Base-by-base conservation (phyloP, 1,140 invertebrate genomes). In the Papilio glaucus region DNA sequence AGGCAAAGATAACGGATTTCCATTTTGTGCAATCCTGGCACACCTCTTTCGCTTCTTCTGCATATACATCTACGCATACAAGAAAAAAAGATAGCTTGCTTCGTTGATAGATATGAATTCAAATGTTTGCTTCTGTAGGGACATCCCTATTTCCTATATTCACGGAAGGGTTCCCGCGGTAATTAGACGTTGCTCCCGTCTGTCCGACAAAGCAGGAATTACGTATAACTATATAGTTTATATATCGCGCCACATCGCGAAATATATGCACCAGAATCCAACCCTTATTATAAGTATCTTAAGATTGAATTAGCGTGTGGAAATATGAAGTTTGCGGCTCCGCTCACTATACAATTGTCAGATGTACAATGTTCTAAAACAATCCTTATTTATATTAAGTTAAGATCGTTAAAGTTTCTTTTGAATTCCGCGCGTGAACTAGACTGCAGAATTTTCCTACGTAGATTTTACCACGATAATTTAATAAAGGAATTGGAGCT, bases 391-490 rank as follows among this genome's bases (percentile, higher is more conserved):
- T 15, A 29, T 24, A 53, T 49, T 13, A 7, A 10, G n/a, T 37
- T 49, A 49, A 26, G 42, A 26, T 33, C 42, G 33, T 21, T 13
- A 26, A 26, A 24, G 49, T 49, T 49, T 39, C 13, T 33, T 33
- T 53, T 49, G 42, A 49, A 69, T 69, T 49, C 67, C 67, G n/a
- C 26, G 67, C 45, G 67, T 69, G 42, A 69, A 69, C 1, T 49
- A 69, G 67, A 69, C 41, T 42, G 63, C 45, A 67, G 24, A 53
- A 67, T 67, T 45, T 67, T 67, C 38, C 63, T 45, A 45, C 39
- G 38, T 69, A 45, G 65, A 69, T 69, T 69, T 69, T 69, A 49
- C 41, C 65, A 69, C 67, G 41, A 69, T 69, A 49, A 69, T 49
- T 53, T 49, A 69, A 33, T 69, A 38, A 65, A 65, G 62, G 63